Evolutionary conservation across 1,140 invertebrate species (phyloP).

Genomic region (Camponotus pennsylvanicus): DNA sequence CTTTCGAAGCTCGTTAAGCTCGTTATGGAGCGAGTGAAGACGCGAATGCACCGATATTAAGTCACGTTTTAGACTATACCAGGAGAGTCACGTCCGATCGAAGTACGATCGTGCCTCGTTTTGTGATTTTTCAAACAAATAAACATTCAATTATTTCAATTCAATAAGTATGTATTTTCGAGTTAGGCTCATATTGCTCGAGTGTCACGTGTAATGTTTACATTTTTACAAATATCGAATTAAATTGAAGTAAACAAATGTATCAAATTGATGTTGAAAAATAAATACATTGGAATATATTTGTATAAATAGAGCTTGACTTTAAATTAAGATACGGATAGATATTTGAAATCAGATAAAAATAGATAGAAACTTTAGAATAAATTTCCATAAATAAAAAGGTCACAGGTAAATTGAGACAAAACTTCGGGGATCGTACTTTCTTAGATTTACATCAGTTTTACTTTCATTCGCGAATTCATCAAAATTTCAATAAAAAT

Average conservation of each 20-base stretch:
- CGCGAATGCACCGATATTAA: slow-evolving; percentile 45
- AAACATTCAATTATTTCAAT: background rate
- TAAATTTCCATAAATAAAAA: slow-evolving; percentile 20
- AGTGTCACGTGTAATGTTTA: background rate
- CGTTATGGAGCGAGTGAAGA: slow-evolving; percentile 32
- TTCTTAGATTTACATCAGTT: slow-evolving; percentile 21
- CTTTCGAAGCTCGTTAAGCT: slow-evolving; percentile 56
- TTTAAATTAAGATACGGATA: slow-evolving; percentile 41
- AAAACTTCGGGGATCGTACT: background rate
- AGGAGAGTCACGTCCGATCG: slow-evolving; percentile 7
- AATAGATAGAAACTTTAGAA: slow-evolving; percentile 29
- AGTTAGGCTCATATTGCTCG: background rate
- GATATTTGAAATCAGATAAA: slow-evolving; percentile 25
- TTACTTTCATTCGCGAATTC: background rate
- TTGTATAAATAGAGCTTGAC: slow-evolving; percentile 31
- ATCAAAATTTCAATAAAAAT: background rate
- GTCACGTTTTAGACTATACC: slow-evolving; percentile 56
- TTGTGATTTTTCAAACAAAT: slow-evolving; percentile 10
- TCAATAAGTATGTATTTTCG: background rate
- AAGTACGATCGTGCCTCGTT: background rate
- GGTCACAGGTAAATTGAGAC: slow-evolving; percentile 22
- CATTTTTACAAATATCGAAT: slow-evolving; percentile 11
- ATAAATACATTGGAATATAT: slow-evolving; percentile 39
- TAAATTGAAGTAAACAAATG: slow-evolving; percentile 35
- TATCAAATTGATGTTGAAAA: slow-evolving; percentile 15